Evolutionary conservation across 1,140 invertebrate genomes (phyloP).

Genomic region (Helicoverpa armigera): DNA sequence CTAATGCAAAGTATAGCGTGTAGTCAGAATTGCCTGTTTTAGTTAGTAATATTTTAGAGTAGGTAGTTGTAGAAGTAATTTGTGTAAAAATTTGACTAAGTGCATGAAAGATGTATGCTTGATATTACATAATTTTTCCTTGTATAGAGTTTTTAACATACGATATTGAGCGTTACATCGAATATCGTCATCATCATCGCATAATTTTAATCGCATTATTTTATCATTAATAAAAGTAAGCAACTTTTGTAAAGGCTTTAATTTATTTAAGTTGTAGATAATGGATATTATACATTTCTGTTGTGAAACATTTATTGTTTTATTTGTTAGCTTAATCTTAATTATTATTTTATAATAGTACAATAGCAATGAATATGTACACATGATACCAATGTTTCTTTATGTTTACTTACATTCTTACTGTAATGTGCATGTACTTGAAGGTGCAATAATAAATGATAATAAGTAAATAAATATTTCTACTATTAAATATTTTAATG

Average conservation of each 20-base stretch:
- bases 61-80: not conserved
- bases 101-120: no score
- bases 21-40: not conserved
- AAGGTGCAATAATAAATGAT: not conserved
- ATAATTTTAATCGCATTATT: constrained; percentile 43
- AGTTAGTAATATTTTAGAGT: not conserved
- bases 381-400: not conserved
- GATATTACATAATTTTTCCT: no score
- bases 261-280: constrained; percentile 68
- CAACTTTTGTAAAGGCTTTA: constrained; percentile 63
- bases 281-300: constrained; percentile 47
- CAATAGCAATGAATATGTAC: not conserved
- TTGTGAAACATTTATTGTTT: constrained; percentile 44
- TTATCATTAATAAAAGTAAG: constrained; percentile 31
- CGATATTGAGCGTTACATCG: not conserved
- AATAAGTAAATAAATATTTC: constrained; percentile 7
- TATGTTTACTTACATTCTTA: not conserved
- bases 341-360: not conserved
- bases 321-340: constrained; percentile 1
- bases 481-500: not conserved
- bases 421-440: not conserved
- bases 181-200: not conserved
- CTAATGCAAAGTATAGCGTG: not conserved
- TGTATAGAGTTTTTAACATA: constrained; percentile 24
- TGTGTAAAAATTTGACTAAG: no score